Base-by-base conservation (phyloP, 2,113 vertebrate genomes). In the Xyrauchen texanus region DNA sequence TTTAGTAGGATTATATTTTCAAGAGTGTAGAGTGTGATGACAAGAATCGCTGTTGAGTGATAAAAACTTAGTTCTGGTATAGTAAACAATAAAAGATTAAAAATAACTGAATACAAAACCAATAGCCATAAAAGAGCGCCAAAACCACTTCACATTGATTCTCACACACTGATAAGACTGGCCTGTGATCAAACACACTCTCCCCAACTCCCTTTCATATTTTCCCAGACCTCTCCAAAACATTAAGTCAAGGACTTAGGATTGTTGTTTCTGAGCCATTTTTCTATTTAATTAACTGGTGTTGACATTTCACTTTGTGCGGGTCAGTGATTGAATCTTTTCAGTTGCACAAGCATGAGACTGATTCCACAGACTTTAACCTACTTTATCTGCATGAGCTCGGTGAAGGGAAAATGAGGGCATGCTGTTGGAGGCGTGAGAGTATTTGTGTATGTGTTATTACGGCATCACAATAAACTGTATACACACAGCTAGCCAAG, bases 241-340 rank as follows among this genome's bases (percentile, higher is more conserved):
- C 55, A 55, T 72, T 49, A 73, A 55, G 53, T 77, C 84, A 85
- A 87, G 89, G 88, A 85, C 86, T 34, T 34, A 1, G 21, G n/a
- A 85, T 52, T 1, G 55, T 34, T 81, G 77, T 81, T 76, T n/a
- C 68, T 7, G n/a, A 45, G 45, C 6, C n/a, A 47, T 58, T 44
- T 68, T 49, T 62, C 67, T 76, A 44, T 77, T 68, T 76, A 55
- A 79, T 66, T 66, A 76, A 76, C 62, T 53, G 11, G 61, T 76
- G 62, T 76, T 76, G 74, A 65, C 74, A 66, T 76, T 66, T 76
- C 12, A 55, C 12, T 76, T 5, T 9, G 62, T 45, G 74, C 55
- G 51, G 49, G 61, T 76, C 72, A 64, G 49, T 45, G 15, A 75
- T 42, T 75, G 47, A 75, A 49, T 52, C 62, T 55, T 42, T 73